phyloP scores from a whole-genome alignment of 2,888 invertebrate genomes.

The Volucella inflata region DNA sequence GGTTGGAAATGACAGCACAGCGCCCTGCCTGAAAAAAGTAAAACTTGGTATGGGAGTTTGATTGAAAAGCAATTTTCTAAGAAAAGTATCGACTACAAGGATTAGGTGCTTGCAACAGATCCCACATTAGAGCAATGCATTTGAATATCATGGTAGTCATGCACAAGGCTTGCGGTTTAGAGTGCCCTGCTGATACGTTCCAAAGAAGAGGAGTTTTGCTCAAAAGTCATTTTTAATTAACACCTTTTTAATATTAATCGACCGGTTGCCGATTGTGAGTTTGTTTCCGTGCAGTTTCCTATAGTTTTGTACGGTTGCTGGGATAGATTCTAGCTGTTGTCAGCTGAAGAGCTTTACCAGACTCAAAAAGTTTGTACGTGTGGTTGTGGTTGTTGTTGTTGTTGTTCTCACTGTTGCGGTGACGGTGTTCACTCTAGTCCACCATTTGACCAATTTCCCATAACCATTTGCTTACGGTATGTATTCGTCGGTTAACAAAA shows the following conservation, averaged over 20 bases:
- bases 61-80: constrained; percentile 66
- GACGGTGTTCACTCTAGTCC: constrained; percentile 17
- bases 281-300: constrained; percentile 6
- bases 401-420: constrained; percentile 34
- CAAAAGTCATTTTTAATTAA: constrained; percentile 76
- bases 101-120: constrained; percentile 33
- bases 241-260: constrained; percentile 76
- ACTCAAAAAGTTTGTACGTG: constrained; percentile 12
- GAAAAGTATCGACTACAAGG: constrained; percentile 39
- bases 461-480: constrained; percentile 46
- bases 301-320: constrained; percentile 19
- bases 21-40: constrained; percentile 34
- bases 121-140: constrained; percentile 58
- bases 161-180: constrained; percentile 21
- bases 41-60: constrained; percentile 17
- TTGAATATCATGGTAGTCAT: constrained; percentile 61
- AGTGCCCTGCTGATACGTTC: background rate
- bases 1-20: constrained; percentile 34
- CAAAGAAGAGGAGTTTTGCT: constrained; percentile 64
- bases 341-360: constrained; percentile 34
- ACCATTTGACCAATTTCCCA: constrained; percentile 66
- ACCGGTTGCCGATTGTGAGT: constrained; percentile 65
- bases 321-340: constrained; percentile 39
- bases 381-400: constrained; percentile 13
- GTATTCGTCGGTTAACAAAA: constrained; percentile 21